Conservation (phyloP, 2,797 vertebrate species). For the Erpetoichthys calabaricus region DNA sequence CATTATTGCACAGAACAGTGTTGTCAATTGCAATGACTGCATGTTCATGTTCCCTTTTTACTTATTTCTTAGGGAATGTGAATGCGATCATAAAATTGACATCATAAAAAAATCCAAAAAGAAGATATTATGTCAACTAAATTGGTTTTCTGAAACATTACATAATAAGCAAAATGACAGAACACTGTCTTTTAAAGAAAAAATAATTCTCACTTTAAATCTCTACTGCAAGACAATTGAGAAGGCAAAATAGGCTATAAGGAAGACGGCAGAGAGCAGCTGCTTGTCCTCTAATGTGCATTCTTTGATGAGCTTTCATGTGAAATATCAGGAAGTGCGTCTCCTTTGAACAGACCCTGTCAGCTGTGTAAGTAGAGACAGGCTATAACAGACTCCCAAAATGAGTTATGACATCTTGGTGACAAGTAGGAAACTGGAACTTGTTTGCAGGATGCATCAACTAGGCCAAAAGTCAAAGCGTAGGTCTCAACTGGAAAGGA, state of each 20-base stretch:
- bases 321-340: not conserved
- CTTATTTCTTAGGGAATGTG: too few relatives aligned
- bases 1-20: too few relatives aligned
- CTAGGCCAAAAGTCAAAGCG: not conserved
- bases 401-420: slow-evolving; percentile 2
- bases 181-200: slow-evolving; percentile 8
- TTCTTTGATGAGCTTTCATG: slow-evolving; percentile 16
- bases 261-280: slow-evolving; percentile 27
- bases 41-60: too few relatives aligned
- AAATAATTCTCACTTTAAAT: slow-evolving; percentile 16
- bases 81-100: too few relatives aligned
- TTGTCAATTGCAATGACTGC: too few relatives aligned
- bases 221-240: slow-evolving; percentile 11
- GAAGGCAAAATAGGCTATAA: slow-evolving; percentile 15
- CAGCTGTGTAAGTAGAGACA: slow-evolving; percentile 1
- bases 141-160: too few relatives aligned
- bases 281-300: slow-evolving; percentile 21
- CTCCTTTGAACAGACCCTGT: slow-evolving; percentile 12
- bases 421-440: slow-evolving; percentile 1
- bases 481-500: slow-evolving; percentile 1
- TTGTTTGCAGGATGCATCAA: not conserved
- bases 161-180: too few relatives aligned
- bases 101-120: too few relatives aligned
- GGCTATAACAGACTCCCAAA: not conserved
- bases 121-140: too few relatives aligned